Evolutionary conservation across 1,140 invertebrate genomes (phyloP), one percentile per base, ranked within the genome.

Genomic region (Ectropis grisescens): DNA sequence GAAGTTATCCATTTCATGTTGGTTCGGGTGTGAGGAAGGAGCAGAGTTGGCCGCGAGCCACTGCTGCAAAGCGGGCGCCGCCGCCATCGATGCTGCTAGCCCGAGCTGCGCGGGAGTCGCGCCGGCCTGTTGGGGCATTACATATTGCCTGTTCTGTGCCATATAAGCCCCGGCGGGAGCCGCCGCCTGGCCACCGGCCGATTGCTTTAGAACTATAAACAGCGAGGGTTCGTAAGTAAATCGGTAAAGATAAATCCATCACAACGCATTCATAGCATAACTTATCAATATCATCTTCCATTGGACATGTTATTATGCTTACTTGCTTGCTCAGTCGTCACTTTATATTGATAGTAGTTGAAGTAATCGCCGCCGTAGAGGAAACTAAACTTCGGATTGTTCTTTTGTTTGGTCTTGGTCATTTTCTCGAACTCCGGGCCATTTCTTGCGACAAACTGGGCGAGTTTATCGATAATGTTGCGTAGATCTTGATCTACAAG

Each of bases 401-500:
- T 94, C 78, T 95, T 93, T 80, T 99, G 96, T 82, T 98, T 98
- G 59, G 94, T 94, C 85, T 98, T 98, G 28, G 96, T 98, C 90
- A 98, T 98, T 68, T 94, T 89, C 84, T 99, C 97, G 84, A 98
- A 98, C 74, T 98, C 96, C 1, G 95, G 95, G 11, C 97, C 97
- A 92, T 98, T 99, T 70, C 97, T 86, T 42, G 97, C 97, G 34
- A 99, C 97, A 88, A 98, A 99, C 72, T 97, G 93, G 1, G 97
- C 97, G 53, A 98, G 83, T 86, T 98, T 98, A 84, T 98, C 97
- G 60, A 99, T 98, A 61, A 98, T 98, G 83, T 97, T 98, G 51
- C 91, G 88, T 51, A 96, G 84, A 65, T 98, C 95, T 57, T 89
- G 90, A 87, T 97, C 95, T 96, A 49, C 41, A 62, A 52, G 30